Evolutionary conservation across 2,888 invertebrate genomes (phyloP).

Genomic region (Catocala fraxini): DNA sequence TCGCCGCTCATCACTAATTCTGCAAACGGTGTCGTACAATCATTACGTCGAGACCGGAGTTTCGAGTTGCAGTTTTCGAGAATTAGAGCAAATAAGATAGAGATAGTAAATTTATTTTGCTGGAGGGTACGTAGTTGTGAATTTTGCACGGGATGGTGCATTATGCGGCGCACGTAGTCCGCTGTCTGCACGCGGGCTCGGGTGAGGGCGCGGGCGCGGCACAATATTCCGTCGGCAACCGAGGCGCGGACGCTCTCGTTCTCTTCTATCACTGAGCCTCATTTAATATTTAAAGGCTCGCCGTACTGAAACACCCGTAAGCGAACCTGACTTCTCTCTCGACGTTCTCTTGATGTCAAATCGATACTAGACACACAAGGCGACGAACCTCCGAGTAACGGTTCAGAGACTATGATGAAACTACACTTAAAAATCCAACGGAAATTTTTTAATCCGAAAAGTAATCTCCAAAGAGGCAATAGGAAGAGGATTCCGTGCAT

Average conservation of each 20-base stretch:
- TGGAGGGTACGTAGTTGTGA: slow-evolving; percentile 81
- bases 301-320: slow-evolving; percentile 71
- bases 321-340: slow-evolving; percentile 67
- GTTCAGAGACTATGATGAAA: slow-evolving; percentile 36
- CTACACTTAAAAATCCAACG: slow-evolving; percentile 52
- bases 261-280: slow-evolving; percentile 76
- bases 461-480: slow-evolving; percentile 81
- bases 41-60: slow-evolving; percentile 63
- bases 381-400: slow-evolving; percentile 34
- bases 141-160: slow-evolving; percentile 82
- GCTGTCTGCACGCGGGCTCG: slow-evolving; percentile 76
- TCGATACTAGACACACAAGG: slow-evolving; percentile 46
- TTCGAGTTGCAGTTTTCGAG: slow-evolving; percentile 73
- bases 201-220: slow-evolving; percentile 58
- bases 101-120: slow-evolving; percentile 83
- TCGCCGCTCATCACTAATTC: slow-evolving; percentile 58
- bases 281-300: slow-evolving; percentile 80
- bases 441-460: slow-evolving; percentile 79
- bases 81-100: slow-evolving; percentile 85
- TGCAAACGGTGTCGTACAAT: slow-evolving; percentile 59
- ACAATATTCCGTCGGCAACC: slow-evolving; percentile 63
- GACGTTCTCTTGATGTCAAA: slow-evolving; percentile 64
- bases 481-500: slow-evolving; percentile 82
- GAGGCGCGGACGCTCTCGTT: slow-evolving; percentile 56
- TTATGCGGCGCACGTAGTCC: slow-evolving; percentile 85